Evolutionary conservation across 2,113 vertebrate species (phyloP).

Genomic region (Psammodynastes pulverulentus): DNA sequence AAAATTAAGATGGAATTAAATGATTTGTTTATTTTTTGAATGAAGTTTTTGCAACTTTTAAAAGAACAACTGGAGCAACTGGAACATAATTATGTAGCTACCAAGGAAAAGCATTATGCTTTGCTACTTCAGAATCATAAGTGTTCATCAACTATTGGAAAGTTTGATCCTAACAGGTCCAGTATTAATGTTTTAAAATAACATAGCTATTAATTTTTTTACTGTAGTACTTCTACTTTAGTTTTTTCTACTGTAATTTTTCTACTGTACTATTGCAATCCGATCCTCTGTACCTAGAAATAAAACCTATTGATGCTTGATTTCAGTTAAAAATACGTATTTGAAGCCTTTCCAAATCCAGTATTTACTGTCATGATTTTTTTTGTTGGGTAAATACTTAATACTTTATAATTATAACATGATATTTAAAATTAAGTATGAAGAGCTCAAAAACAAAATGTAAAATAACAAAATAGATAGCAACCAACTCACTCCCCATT

Average conservation of each 20-base stretch:
- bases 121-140: constrained; percentile 78
- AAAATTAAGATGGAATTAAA: neutral
- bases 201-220: constrained; percentile 11
- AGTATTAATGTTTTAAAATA: constrained; percentile 24
- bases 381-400: neutral
- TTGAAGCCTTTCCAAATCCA: neutral
- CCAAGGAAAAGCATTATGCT: constrained; percentile 75
- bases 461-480: neutral
- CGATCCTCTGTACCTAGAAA: neutral
- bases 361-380: neutral
- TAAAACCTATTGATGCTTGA: neutral
- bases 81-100: constrained; percentile 81
- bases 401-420: neutral
- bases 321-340: neutral
- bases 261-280: neutral
- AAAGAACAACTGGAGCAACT: constrained; percentile 78
- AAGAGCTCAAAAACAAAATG: neutral
- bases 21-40: constrained; percentile 35
- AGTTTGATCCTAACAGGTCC: constrained; percentile 87
- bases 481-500: neutral
- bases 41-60: constrained; percentile 78
- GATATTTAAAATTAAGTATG: neutral
- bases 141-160: constrained; percentile 66
- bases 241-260: too few relatives aligned
- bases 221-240: neutral